Evolutionary conservation across 2,113 vertebrate species (phyloP), one percentile per base, ranked within the genome.

Genomic region (Chaetorhynchus papuensis): DNA sequence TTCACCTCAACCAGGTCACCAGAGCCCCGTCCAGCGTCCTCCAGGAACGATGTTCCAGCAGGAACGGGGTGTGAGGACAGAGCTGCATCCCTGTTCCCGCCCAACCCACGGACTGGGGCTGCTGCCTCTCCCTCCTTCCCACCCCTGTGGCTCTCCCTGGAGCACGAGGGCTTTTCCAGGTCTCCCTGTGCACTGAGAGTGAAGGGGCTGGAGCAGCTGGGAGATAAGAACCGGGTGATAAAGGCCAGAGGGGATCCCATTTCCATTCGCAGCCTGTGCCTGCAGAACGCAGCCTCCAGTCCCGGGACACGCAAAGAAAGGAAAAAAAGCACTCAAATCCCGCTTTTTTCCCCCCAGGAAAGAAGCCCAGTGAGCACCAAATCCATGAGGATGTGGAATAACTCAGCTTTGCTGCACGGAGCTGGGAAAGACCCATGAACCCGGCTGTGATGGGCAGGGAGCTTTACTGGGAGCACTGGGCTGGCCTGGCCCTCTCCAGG

Each of bases 151-250:
- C 21, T 52, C 59, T 39, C 26, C 59, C 42, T 14, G 8, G 57
- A 60, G 87, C 87, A 52, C 16, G 10, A 81, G 72, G 41, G 28
- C 68, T 50, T 23, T 15, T 6, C 28, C 59, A 20, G 26, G n/a
- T 8, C 78, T 88, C 45, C 52, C 50, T 7, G 68, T 9, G 56
- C 76, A 6, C n/a, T 2, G 66, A 56, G 87, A 85, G 93, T 57
- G 63, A 64, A 92, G 76, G 88, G 68, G 10, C 74, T 5, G 1
- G 11, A 4, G 71, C 23, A 3, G 49, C 87, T 83, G 66, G 49
- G 83, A 90, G 96, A 88, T 68, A 61, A 90, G 87, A 94, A 96
- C 33, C 84, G 84, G 95, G 83, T 76, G 97, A 93, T 66, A 57
- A 77, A 92, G 70, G 27, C n/a, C 76, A 76, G 41, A 41, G 50